A percentile compares a stretch with the other conserved stretches of the same genome.
Evolutionary conservation across 2,888 invertebrate species (phyloP).

Genomic region (Diarsia brunnea): DNA sequence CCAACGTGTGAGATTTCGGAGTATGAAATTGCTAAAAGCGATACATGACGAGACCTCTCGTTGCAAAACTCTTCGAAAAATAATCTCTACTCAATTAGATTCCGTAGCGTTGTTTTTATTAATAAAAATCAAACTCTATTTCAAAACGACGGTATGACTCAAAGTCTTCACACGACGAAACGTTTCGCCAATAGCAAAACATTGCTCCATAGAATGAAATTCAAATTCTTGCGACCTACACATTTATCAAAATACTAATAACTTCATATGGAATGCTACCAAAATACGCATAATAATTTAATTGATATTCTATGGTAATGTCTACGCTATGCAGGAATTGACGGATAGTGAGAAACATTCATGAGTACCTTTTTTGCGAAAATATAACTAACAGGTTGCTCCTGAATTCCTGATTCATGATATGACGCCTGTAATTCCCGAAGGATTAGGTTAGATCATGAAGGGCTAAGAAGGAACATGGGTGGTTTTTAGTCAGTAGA

Average conservation of each 20-base stretch:
- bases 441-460: too few relatives aligned
- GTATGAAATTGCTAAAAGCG: neutral
- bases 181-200: conserved; percentile 31
- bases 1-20: neutral
- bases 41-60: conserved; percentile 1
- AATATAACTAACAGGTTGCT: neutral
- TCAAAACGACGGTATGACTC: conserved; percentile 35
- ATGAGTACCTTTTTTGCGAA: neutral
- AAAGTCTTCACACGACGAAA: conserved; percentile 26
- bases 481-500: too few relatives aligned
- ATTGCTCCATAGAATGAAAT: conserved; percentile 31
- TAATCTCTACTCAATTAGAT: neutral
- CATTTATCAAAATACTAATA: conserved; percentile 4
- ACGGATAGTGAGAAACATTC: neutral
- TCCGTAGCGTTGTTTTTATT: neutral
- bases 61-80: conserved; percentile 8
- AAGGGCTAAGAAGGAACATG: too few relatives aligned
- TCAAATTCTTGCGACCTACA: conserved; percentile 27
- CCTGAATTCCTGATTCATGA: neutral
- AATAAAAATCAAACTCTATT: conserved; percentile 15
- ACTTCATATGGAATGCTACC: neutral
- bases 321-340: conserved; percentile 9
- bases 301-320: neutral
- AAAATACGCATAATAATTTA: conserved; percentile 20
- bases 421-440: too few relatives aligned